Base-by-base conservation (phyloP, 2,113 vertebrate genomes). In the Hemiprocne comata region DNA sequence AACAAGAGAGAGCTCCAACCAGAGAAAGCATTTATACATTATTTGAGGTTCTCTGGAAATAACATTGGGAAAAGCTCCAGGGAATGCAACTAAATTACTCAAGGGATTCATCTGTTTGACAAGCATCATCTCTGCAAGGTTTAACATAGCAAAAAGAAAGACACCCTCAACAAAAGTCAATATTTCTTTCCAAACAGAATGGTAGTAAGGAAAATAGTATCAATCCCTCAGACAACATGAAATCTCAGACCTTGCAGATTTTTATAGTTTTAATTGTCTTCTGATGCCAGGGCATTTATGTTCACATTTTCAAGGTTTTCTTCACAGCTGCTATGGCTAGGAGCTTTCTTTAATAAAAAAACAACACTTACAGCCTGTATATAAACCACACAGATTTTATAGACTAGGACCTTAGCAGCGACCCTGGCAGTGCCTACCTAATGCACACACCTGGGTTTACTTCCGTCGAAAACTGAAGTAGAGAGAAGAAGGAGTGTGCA, bases 81-180 rank as follows among this genome's bases (percentile, higher is more conserved):
- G 69, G 90, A 88, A 93, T 51, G 50, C 83, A 88, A 38, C 25
- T 55, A 88, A 92, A 86, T 92, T 84, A 74, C 67, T 77, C 44
- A 71, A 64, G 58, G 50, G 67, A 85, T 71, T 93, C 38, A 67
- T 95, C 83, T 90, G 36, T 85, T 94, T 92, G 83, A 88, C 64
- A 86, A 72, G 71, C 51, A 60, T 48, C 72, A 73, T 71, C 44
- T 81, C 60, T 55, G 29, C 33, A 77, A 74, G 44, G 33, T 42
- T 73, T 80, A 90, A 66, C 46, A 51, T 1, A 66, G 38, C 80
- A 91, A 87, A 91, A n/a, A 91, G 73, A 91, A 84, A 84, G 50
- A 69, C 17, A 76, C 3, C 29, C 26, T 76, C 24, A 42, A 66
- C 7, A 57, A 48, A 87, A 88, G 36, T 58, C 88, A 90, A 93